Conservation (phyloP, 92 coral and sea anemone species). For the Heliopora coerulea region DNA sequence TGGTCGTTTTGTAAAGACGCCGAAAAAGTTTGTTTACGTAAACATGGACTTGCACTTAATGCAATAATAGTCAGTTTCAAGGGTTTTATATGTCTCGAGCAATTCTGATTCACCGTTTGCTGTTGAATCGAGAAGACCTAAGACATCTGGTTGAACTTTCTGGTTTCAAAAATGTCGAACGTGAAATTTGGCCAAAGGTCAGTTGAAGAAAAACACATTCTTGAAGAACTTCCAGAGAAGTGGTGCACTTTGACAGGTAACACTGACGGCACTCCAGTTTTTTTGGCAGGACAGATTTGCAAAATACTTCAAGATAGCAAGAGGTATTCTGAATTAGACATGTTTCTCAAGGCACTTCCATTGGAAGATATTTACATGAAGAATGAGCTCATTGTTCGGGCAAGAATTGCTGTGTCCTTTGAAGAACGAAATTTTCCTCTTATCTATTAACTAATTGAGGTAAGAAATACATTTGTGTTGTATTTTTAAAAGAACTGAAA, state of each 20-base stretch:
- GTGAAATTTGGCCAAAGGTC: no score
- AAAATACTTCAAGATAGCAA: conserved; percentile 20
- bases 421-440: conserved; percentile 37
- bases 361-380: conserved; percentile 7
- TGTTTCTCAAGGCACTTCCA: conserved; percentile 46
- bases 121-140: conserved; percentile 1
- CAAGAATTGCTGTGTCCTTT: conserved; percentile 37
- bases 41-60: no score
- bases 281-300: conserved; percentile 47
- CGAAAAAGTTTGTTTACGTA: not conserved
- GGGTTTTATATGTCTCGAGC: no score
- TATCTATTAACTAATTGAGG: conserved; percentile 48
- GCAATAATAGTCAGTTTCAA: no score
- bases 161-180: no score
- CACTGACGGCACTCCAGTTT: not conserved
- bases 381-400: conserved; percentile 44
- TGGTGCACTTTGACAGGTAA: not conserved
- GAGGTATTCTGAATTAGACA: conserved; percentile 28
- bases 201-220: conserved; percentile 26
- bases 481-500: not conserved
- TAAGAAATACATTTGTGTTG: not conserved
- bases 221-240: not conserved
- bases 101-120: no score
- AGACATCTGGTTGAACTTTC: no score
- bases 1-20: not conserved